phyloP scores from a whole-genome alignment of 1,140 invertebrate genomes.

The Drosophila prosaltans region DNA sequence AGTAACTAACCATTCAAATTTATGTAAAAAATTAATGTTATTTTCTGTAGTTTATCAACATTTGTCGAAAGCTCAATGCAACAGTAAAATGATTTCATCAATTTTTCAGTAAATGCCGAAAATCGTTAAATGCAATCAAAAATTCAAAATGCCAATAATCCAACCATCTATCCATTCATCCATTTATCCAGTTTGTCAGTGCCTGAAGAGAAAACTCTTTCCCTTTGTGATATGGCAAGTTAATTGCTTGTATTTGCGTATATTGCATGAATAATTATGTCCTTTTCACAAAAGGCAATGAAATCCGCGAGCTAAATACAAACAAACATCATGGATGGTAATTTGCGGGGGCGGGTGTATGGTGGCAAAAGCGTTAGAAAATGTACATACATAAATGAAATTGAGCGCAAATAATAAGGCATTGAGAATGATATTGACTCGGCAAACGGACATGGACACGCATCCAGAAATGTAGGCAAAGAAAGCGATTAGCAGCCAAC shows the following conservation, averaged over 20 bases:
- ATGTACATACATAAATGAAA: conserved; percentile 31
- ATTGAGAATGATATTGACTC: conserved; percentile 38
- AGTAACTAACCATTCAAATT: background rate
- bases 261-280: conserved; percentile 13
- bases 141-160: conserved; percentile 7
- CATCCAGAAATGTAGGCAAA: background rate
- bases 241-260: conserved; percentile 15
- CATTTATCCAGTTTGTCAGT: conserved; percentile 5
- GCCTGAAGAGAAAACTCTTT: conserved; percentile 4
- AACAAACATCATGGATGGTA: background rate
- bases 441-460: conserved; percentile 7
- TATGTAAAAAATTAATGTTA: background rate
- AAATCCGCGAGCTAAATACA: conserved; percentile 16
- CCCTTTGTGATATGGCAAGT: conserved; percentile 7
- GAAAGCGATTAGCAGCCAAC: conserved; percentile 20
- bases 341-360: background rate
- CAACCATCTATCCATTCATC: background rate
- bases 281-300: conserved; percentile 2
- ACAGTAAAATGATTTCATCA: conserved; percentile 1
- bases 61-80: background rate
- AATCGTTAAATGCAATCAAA: conserved; percentile 3
- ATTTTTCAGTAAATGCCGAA: background rate
- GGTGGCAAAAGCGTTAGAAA: background rate
- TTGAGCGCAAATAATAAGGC: conserved; percentile 50
- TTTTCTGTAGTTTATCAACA: background rate